A percentile compares a stretch with the other conserved stretches of the same genome.
These are phyloP conservation scores for Lerista edwardsae DNA, from an alignment of 2,797 vertebrate species.

Conservation along the genomic window DNA sequence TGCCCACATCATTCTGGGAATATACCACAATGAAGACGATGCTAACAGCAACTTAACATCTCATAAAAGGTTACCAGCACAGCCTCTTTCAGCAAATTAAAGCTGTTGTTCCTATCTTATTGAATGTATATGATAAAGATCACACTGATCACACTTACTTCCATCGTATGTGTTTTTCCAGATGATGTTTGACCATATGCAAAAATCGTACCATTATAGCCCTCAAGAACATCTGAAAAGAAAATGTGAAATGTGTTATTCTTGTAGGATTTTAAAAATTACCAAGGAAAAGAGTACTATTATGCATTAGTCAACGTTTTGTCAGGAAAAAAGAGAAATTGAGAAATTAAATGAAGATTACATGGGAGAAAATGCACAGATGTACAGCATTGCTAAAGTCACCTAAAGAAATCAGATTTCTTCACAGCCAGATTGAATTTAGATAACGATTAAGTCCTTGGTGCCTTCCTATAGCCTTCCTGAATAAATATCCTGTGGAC, in stretches of 20 bases:
- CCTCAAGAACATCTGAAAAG: slow-evolving; percentile 89
- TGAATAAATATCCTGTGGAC: neutral
- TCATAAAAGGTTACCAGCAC: neutral
- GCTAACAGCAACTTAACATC: neutral
- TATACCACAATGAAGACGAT: neutral
- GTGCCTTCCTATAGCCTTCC: neutral
- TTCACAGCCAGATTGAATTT: slow-evolving; percentile 1
- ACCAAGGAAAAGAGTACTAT: neutral
- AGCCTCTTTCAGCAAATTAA: neutral
- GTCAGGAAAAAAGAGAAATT: slow-evolving; percentile 9
- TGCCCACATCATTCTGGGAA: no score
- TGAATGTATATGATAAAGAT: neutral
- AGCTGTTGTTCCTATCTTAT: neutral
- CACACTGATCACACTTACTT: slow-evolving; percentile 78
- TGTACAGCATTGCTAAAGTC: neutral
- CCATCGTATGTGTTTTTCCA: slow-evolving; percentile 98
- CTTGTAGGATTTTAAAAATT: slow-evolving; percentile 23
- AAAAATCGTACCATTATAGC: slow-evolving; percentile 97
- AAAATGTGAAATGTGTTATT: slow-evolving; percentile 18
- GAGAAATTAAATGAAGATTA: neutral
- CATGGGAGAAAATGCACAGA: neutral
- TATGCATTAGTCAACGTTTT: slow-evolving; percentile 1
- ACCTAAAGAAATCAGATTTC: neutral
- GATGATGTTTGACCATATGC: slow-evolving; percentile 96
- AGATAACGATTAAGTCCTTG: slow-evolving; percentile 5